Evolutionary conservation across 2,888 invertebrate genomes (phyloP), one percentile per base, ranked within the genome.

Genomic region (Hydriomena furcata): DNA sequence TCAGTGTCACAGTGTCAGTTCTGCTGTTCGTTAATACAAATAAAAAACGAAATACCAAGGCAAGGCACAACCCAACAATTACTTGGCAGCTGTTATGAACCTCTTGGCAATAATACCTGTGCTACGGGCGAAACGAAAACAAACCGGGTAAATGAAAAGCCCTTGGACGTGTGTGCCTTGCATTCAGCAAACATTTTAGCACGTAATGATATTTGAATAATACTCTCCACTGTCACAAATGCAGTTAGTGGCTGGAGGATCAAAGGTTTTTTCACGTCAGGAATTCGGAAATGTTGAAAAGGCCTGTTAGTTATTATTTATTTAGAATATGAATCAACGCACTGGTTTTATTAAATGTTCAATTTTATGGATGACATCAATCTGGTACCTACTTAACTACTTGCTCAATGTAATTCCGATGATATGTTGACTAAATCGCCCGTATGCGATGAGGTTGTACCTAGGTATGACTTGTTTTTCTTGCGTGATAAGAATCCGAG

Each of bases 71-170:
- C 61, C 69, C 70, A 66, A 67, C 65, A 68, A 65, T n/a, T 68
- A 68, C 68, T 79, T 84, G 82, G 79, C 83, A 82, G 70, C 71
- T 65, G 63, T 58, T 66, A 68, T 65, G 55, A 72, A 70, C 74
- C 77, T 79, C 79, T 82, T 81, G 79, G 69, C 78, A 82, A 79
- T 77, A 76, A 77, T 59, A 68, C 61, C 23, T 35, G 23, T 32
- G 34, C 40, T 12, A 11, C 13, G 20, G 56, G 11, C 24, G 23
- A 57, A 50, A 54, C 31, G 55, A 55, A 51, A 38, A 47, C 52
- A 47, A 52, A 42, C 43, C 32, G 43, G 32, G 40, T 43, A 55
- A 55, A 24, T 35, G 30, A 27, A 17, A 42, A 52, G 48, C 50
- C 55, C 48, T 55, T 60, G 40, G 44, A 37, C 43, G 25, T 53